Percentiles rank a stretch among this genome's conserved stretches.
phyloP scores from a whole-genome alignment of 2,797 vertebrate genomes.

The Sorex maritimensis region DNA sequence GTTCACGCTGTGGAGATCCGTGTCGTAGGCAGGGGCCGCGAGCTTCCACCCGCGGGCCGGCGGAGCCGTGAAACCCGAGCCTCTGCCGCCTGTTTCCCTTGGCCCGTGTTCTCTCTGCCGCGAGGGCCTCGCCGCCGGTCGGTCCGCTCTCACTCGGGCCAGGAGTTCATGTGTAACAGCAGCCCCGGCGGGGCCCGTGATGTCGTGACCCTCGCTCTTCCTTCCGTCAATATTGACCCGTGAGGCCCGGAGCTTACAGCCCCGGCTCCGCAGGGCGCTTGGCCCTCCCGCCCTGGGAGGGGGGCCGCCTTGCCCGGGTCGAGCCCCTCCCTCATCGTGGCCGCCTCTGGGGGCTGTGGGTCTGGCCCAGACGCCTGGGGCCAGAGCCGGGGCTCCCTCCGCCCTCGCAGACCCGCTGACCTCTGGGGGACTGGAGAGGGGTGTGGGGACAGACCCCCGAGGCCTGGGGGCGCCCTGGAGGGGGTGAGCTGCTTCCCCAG shows the following conservation, averaged over 20 bases:
- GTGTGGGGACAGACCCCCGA: too few species aligned
- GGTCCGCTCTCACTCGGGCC: conserved; percentile 90
- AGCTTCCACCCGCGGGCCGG: conserved; percentile 86
- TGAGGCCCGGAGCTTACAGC: conserved; percentile 84
- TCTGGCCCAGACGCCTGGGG: neutral
- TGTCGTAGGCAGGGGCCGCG: conserved; percentile 92
- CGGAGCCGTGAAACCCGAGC: conserved; percentile 89
- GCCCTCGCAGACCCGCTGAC: too few species aligned
- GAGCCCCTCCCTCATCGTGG: conserved; percentile 79
- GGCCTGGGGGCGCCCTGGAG: too few species aligned
- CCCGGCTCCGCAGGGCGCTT: conserved; percentile 75
- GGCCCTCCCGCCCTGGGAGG: conserved; percentile 29
- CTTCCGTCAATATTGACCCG: conserved; percentile 91
- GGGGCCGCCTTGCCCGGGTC: conserved; percentile 37
- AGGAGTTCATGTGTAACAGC: conserved; percentile 91
- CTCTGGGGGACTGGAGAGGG: too few species aligned
- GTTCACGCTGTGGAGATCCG: conserved; percentile 92
- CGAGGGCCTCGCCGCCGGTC: conserved; percentile 91
- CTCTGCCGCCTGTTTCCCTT: conserved; percentile 88
- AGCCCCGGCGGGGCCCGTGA: conserved; percentile 88
- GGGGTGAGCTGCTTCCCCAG: too few species aligned
- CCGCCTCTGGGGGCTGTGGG: conserved; percentile 69
- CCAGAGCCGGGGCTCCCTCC: too few species aligned
- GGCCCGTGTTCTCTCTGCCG: conserved; percentile 91
- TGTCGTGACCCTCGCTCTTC: conserved; percentile 89